phyloP scores from a whole-genome alignment of 2,888 invertebrate species.

The Timema cristinae region DNA sequence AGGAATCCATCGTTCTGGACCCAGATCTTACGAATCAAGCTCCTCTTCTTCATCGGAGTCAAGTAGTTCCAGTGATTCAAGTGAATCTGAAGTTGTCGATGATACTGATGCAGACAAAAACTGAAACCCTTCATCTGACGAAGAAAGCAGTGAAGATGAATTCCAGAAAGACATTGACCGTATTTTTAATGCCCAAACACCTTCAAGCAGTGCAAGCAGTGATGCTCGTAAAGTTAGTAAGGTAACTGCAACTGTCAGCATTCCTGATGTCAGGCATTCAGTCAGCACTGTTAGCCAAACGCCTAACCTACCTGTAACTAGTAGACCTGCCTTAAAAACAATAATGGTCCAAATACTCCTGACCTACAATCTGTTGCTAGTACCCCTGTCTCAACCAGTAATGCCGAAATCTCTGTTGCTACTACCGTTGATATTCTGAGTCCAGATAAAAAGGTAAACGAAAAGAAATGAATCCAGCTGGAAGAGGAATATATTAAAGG shows the following conservation, averaged over 20 bases:
- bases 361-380: slow-evolving; percentile 2
- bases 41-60: slow-evolving; percentile 16
- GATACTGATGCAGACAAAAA: background rate
- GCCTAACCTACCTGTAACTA: background rate
- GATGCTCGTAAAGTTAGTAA: slow-evolving; percentile 9
- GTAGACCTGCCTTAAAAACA: background rate
- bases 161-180: slow-evolving; percentile 7
- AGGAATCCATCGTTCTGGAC: slow-evolving; percentile 9
- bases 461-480: slow-evolving; percentile 5
- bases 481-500: background rate
- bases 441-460: slow-evolving; percentile 2
- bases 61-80: slow-evolving; percentile 9
- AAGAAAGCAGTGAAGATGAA: slow-evolving; percentile 3
- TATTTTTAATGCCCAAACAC: background rate
- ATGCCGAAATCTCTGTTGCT: slow-evolving; percentile 5
- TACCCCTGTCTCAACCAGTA: slow-evolving; percentile 7
- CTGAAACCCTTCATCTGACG: background rate
- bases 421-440: slow-evolving; percentile 9
- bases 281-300: slow-evolving; percentile 3
- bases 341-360: background rate
- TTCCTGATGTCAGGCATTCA: background rate
- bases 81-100: slow-evolving; percentile 11
- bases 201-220: slow-evolving; percentile 9
- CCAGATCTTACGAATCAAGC: slow-evolving; percentile 3
- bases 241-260: slow-evolving; percentile 5